A percentile compares a stretch with the other conserved stretches of the same genome.
Conservation (phyloP, 1,140 invertebrate genomes). For the Apis laboriosa region DNA sequence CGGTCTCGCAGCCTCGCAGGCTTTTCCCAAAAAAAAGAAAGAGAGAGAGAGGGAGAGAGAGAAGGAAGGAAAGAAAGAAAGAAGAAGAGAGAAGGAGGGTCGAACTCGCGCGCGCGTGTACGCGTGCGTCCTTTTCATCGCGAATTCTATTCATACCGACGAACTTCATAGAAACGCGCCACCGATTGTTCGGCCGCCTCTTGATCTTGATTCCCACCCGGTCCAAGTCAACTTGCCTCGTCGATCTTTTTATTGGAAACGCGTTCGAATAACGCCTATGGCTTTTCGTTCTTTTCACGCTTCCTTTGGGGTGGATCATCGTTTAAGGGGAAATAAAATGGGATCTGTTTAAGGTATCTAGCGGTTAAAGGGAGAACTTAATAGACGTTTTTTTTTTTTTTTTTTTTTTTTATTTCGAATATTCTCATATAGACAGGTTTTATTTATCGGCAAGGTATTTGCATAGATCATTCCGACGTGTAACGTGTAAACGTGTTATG, state of each 20-base stretch:
- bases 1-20: slow-evolving; percentile 51
- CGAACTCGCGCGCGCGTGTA: slow-evolving; percentile 7
- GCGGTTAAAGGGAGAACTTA: background rate
- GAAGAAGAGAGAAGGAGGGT: slow-evolving; percentile 18
- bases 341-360: background rate
- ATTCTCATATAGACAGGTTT: background rate
- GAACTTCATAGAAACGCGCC: slow-evolving; percentile 52
- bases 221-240: slow-evolving; percentile 44
- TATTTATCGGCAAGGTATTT: background rate
- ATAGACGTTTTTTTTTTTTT: too few species aligned
- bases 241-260: slow-evolving; percentile 47
- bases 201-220: slow-evolving; percentile 58
- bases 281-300: background rate
- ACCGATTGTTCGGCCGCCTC: slow-evolving; percentile 47
- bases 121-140: slow-evolving; percentile 70
- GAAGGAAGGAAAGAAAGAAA: background rate
- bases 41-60: background rate
- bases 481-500: too few species aligned
- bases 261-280: slow-evolving; percentile 33
- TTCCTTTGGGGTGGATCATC: background rate
- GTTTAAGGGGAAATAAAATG: background rate
- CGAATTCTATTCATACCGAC: slow-evolving; percentile 64
- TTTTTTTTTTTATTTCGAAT: background rate
- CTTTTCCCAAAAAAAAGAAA: slow-evolving; percentile 56
- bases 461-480: too few species aligned